Percentiles rank a stretch among this genome's conserved stretches.
These are phyloP conservation scores for Ictalurus punctatus DNA, from an alignment of 2,113 vertebrate species.

Conservation along the genomic window DNA sequence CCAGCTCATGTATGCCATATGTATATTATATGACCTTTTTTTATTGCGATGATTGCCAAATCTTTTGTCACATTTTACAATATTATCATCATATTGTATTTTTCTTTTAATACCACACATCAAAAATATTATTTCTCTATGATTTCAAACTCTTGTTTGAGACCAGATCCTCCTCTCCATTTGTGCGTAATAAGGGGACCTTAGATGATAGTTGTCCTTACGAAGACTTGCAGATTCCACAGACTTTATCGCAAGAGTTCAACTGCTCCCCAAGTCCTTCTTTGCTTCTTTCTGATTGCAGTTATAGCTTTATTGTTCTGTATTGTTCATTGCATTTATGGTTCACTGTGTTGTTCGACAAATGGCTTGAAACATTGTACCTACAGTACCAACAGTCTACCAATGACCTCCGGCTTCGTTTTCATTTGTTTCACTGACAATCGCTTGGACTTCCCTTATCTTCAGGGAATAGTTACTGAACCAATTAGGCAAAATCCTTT, in stretches of 20 bases:
- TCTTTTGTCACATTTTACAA: background rate
- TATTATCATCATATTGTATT: background rate
- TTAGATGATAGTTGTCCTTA: too few relatives aligned
- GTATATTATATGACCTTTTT: background rate
- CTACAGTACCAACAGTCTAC: background rate
- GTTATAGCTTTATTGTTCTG: background rate
- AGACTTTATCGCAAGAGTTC: background rate
- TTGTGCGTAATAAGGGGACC: background rate
- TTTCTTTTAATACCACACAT: background rate
- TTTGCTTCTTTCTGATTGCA: background rate
- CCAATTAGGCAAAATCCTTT: conserved; percentile 44
- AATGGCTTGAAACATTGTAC: background rate
- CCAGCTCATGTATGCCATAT: background rate
- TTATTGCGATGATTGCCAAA: background rate
- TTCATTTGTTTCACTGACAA: background rate
- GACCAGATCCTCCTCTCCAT: background rate
- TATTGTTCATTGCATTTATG: background rate
- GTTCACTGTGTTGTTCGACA: too few relatives aligned
- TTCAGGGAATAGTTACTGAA: conserved; percentile 39
- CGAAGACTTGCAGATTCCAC: background rate
- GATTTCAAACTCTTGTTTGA: background rate
- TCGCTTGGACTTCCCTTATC: conserved; percentile 22
- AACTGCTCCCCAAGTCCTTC: background rate
- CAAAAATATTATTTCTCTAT: background rate
- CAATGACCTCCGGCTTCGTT: background rate